Conservation (phyloP, 1,140 invertebrate genomes). For the Oryctes rhinoceros region DNA sequence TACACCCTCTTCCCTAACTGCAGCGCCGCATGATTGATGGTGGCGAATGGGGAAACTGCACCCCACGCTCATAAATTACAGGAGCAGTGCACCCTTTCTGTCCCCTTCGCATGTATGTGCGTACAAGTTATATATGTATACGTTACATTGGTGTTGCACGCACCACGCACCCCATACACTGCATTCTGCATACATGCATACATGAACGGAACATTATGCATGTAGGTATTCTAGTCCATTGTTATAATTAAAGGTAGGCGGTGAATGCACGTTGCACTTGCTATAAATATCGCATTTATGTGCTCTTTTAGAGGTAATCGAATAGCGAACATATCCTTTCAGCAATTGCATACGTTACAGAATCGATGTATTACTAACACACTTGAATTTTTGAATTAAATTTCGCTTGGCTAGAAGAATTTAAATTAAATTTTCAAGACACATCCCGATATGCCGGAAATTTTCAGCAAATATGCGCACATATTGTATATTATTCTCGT, state of each 20-base stretch:
- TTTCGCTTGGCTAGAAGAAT: not conserved
- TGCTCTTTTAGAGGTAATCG: slow-evolving; percentile 23
- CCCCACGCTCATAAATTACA: slow-evolving; percentile 48
- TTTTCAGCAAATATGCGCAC: not conserved
- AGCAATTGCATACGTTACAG: not conserved
- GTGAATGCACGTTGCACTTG: slow-evolving; percentile 25
- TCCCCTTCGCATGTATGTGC: slow-evolving; percentile 26
- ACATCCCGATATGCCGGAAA: not conserved
- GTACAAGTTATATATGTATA: not conserved
- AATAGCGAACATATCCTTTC: not conserved
- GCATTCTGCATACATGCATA: slow-evolving; percentile 9
- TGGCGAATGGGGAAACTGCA: slow-evolving; percentile 46
- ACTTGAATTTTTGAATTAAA: slow-evolving; percentile 15
- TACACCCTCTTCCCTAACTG: slow-evolving; percentile 32
- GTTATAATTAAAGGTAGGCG: slow-evolving; percentile 37
- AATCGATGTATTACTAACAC: not conserved
- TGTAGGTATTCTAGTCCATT: slow-evolving; percentile 39
- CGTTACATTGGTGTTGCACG: not conserved
- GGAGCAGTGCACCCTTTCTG: slow-evolving; percentile 45
- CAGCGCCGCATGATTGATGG: slow-evolving; percentile 47
- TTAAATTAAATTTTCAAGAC: slow-evolving; percentile 5
- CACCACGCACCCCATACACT: slow-evolving; percentile 22
- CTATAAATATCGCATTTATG: slow-evolving; percentile 37
- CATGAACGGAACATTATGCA: slow-evolving; percentile 17
- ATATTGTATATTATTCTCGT: too few relatives aligned